Conservation (phyloP, 2,888 invertebrate genomes). For the Furcula furcula region DNA sequence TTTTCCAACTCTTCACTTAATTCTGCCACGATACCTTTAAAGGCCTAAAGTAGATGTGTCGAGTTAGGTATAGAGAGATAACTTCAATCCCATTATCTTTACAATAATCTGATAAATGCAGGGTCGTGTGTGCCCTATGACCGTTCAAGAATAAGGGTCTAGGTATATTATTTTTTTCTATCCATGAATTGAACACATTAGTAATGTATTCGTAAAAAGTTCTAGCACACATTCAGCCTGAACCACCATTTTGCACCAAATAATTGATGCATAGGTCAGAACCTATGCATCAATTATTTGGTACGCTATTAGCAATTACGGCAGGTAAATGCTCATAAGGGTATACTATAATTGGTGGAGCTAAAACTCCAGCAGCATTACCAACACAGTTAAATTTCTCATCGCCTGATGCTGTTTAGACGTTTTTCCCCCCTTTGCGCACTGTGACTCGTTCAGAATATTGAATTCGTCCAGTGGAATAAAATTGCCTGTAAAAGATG, state of each 20-base stretch:
- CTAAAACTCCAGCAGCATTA: conserved; percentile 25
- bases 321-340: conserved; percentile 14
- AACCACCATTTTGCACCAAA: too few relatives aligned
- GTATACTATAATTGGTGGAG: conserved; percentile 26
- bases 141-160: conserved; percentile 34
- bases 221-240: conserved; percentile 40
- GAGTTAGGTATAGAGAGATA: conserved; percentile 11
- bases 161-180: conserved; percentile 13
- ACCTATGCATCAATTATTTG: conserved; percentile 21
- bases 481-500: too few relatives aligned
- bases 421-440: conserved; percentile 34
- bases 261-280: too few relatives aligned
- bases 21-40: conserved; percentile 14
- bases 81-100: conserved; percentile 24
- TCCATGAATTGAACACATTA: conserved; percentile 41
- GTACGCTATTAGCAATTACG: conserved; percentile 13
- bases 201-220: conserved; percentile 45
- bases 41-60: conserved; percentile 12
- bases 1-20: conserved; percentile 7
- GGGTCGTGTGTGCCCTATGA: conserved; percentile 27
- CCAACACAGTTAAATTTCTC: conserved; percentile 29
- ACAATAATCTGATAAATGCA: conserved; percentile 30
- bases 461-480: too few relatives aligned
- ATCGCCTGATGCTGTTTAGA: conserved; percentile 26
- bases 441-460: conserved; percentile 38